Conservation (phyloP, 2,888 invertebrate species). For the Oeneis ivallda region DNA sequence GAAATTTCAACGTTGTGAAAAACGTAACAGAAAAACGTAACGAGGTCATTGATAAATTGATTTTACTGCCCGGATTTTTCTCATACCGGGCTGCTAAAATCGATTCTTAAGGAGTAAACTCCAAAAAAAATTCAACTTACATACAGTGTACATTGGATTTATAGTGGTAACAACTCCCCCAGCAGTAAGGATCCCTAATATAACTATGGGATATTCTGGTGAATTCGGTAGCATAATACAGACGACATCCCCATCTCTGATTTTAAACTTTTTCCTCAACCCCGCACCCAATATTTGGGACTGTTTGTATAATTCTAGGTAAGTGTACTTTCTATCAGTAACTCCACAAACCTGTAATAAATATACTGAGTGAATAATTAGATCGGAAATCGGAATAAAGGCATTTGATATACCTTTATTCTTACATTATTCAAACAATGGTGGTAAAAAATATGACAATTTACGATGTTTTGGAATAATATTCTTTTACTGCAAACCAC, state of each 20-base stretch:
- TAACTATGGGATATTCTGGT: constrained; percentile 84
- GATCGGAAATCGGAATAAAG: too few species aligned
- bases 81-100: too few species aligned
- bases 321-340: constrained; percentile 46
- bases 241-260: constrained; percentile 82
- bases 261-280: constrained; percentile 80
- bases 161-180: constrained; percentile 83
- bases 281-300: constrained; percentile 80
- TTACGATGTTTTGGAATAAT: too few species aligned
- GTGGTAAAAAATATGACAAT: too few species aligned
- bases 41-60: too few species aligned
- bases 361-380: neutral
- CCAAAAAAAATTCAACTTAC: constrained; percentile 55
- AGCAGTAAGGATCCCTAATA: constrained; percentile 82
- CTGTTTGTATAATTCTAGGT: constrained; percentile 66
- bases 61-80: too few species aligned
- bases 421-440: too few species aligned
- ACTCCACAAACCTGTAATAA: constrained; percentile 45
- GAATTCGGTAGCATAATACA: constrained; percentile 85
- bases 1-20: too few species aligned
- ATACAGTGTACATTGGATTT: constrained; percentile 84
- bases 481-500: too few species aligned
- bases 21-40: too few species aligned
- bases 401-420: too few species aligned
- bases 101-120: too few species aligned